Evolutionary conservation across 2,113 vertebrate species (phyloP).

Genomic region (Pleuronectes platessa): DNA sequence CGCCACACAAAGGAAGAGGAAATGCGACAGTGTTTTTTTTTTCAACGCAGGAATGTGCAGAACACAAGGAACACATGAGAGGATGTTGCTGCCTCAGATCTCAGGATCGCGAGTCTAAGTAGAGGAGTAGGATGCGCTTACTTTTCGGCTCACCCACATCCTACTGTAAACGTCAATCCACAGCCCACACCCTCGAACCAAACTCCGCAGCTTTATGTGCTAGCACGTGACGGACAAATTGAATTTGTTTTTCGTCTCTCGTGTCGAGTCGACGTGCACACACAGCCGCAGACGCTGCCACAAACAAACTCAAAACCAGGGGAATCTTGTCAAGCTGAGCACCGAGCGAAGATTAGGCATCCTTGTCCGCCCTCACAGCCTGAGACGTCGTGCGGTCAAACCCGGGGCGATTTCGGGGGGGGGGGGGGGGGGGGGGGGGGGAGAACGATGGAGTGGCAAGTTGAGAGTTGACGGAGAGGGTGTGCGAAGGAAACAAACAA

Average conservation of each 20-base stretch:
- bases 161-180: conserved; percentile 60
- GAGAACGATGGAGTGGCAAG: conserved; percentile 54
- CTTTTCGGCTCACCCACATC: conserved; percentile 69
- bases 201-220: conserved; percentile 61
- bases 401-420: conserved; percentile 72
- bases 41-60: conserved; percentile 51
- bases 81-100: conserved; percentile 63
- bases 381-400: conserved; percentile 80
- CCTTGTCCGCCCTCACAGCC: conserved; percentile 78
- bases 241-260: conserved; percentile 64
- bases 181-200: conserved; percentile 73
- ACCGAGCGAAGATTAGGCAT: conserved; percentile 79
- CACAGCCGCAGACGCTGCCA: conserved; percentile 34
- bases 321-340: conserved; percentile 80
- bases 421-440: conserved; percentile 6
- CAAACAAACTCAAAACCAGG: conserved; percentile 63
- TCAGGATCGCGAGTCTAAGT: conserved; percentile 52
- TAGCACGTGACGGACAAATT: conserved; percentile 64
- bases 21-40: conserved; percentile 60
- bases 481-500: conserved; percentile 44
- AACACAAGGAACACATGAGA: conserved; percentile 51
- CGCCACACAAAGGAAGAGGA: conserved; percentile 69
- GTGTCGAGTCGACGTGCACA: conserved; percentile 16
- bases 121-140: conserved; percentile 73
- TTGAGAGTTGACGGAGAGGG: conserved; percentile 57